phyloP scores from a whole-genome alignment of 1,140 invertebrate species.

The Nymphalis io region DNA sequence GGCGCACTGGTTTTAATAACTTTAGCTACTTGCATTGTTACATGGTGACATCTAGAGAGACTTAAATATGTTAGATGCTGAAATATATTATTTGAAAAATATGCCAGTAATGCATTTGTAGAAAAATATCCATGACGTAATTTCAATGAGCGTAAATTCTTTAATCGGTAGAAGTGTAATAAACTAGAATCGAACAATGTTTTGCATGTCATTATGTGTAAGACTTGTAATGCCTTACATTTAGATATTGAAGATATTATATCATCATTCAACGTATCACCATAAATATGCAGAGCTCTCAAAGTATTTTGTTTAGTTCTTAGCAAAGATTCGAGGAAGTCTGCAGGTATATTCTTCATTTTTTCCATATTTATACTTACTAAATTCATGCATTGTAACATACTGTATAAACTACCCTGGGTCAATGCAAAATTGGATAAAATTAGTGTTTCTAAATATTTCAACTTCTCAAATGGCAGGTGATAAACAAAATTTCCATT shows the following conservation, averaged over 20 bases:
- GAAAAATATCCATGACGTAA: slow-evolving; percentile 79
- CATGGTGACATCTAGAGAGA: slow-evolving; percentile 77
- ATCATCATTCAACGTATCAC: slow-evolving; percentile 79
- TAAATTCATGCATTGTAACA: slow-evolving; percentile 75
- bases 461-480: slow-evolving; percentile 76
- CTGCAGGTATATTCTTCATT: slow-evolving; percentile 80
- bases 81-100: slow-evolving; percentile 77
- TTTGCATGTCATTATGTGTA: slow-evolving; percentile 80
- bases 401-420: slow-evolving; percentile 72
- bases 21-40: slow-evolving; percentile 76
- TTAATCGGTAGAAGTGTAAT: slow-evolving; percentile 69
- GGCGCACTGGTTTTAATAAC: slow-evolving; percentile 76
- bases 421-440: slow-evolving; percentile 79
- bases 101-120: slow-evolving; percentile 72
- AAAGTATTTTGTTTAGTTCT: slow-evolving; percentile 69
- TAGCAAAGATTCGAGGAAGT: slow-evolving; percentile 75
- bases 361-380: slow-evolving; percentile 80
- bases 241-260: slow-evolving; percentile 75
- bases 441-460: slow-evolving; percentile 72
- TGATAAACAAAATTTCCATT: slow-evolving; percentile 78
- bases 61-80: slow-evolving; percentile 75
- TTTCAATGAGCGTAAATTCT: slow-evolving; percentile 76
- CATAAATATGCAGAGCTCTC: slow-evolving; percentile 75
- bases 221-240: slow-evolving; percentile 68
- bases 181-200: slow-evolving; percentile 80